phyloP scores from a whole-genome alignment of 2,888 invertebrate genomes.

The Polyommatus icarus region DNA sequence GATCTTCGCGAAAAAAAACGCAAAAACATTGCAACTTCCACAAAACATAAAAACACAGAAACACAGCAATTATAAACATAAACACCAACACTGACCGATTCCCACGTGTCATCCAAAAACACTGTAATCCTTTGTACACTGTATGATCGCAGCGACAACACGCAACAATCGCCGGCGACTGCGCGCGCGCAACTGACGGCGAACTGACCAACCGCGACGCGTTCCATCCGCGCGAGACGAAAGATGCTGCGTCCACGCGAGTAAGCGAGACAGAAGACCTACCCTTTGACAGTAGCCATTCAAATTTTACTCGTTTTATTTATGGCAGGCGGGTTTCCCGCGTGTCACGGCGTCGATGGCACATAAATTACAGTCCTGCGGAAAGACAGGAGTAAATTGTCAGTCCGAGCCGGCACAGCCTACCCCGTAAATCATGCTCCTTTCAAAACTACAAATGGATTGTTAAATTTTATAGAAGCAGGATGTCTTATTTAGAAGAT shows the following conservation, averaged over 20 bases:
- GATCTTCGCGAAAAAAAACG: neutral
- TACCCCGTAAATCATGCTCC: neutral
- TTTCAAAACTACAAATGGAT: neutral
- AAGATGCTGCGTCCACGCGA: conserved; percentile 44
- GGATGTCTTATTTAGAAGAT: neutral
- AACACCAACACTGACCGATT: conserved; percentile 37
- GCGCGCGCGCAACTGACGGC: conserved; percentile 72
- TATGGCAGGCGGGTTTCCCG: conserved; percentile 51
- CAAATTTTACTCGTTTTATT: conserved; percentile 50
- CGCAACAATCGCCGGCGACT: conserved; percentile 57
- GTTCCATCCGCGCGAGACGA: conserved; percentile 52
- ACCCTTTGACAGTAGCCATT: conserved; percentile 54
- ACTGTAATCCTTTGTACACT: conserved; percentile 50
- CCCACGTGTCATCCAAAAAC: conserved; percentile 46
- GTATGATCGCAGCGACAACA: conserved; percentile 39
- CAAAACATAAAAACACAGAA: neutral
- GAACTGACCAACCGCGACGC: conserved; percentile 57
- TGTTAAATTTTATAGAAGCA: neutral
- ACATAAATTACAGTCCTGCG: conserved; percentile 34
- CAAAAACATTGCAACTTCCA: neutral
- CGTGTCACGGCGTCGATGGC: conserved; percentile 50
- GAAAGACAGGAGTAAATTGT: conserved; percentile 8
- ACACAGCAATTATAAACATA: neutral
- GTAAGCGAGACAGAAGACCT: conserved; percentile 49
- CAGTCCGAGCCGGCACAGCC: neutral